phyloP scores from a whole-genome alignment of 2,113 vertebrate genomes.

The Neotoma lepida region DNA sequence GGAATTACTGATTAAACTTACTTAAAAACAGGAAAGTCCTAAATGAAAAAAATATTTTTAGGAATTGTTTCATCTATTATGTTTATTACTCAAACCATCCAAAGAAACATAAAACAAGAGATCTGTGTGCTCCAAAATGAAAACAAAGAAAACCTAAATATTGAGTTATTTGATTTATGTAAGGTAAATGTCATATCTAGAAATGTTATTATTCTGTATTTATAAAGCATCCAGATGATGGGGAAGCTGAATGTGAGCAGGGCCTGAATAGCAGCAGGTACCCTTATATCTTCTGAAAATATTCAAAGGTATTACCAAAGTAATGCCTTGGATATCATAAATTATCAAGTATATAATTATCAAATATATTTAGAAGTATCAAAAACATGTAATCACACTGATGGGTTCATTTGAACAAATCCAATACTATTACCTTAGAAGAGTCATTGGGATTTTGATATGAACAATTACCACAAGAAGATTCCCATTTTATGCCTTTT shows the following conservation, averaged over 20 bases:
- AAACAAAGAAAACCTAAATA: not conserved
- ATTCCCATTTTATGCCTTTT: not conserved
- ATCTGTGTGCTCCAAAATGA: not conserved
- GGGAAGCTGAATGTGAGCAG: not conserved
- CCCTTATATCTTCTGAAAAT: not conserved
- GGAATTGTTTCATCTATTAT: not conserved
- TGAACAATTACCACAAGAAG: not conserved
- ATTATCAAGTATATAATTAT: not conserved
- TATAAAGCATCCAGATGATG: not conserved
- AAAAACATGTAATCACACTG: not conserved
- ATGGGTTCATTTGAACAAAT: not conserved
- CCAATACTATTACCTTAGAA: not conserved
- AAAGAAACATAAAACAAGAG: not conserved
- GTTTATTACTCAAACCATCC: not conserved
- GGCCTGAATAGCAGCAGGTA: not conserved
- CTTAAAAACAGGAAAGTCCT: not conserved
- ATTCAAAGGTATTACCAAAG: too few relatives aligned
- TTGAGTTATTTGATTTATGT: not conserved
- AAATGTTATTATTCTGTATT: not conserved
- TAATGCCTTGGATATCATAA: not conserved
- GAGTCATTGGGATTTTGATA: not conserved
- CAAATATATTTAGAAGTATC: not conserved
- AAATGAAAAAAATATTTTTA: not conserved
- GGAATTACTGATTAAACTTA: not conserved
- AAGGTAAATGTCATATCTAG: not conserved